Conservation (phyloP, 2,888 invertebrate species). For the Strigamia crassipes region DNA sequence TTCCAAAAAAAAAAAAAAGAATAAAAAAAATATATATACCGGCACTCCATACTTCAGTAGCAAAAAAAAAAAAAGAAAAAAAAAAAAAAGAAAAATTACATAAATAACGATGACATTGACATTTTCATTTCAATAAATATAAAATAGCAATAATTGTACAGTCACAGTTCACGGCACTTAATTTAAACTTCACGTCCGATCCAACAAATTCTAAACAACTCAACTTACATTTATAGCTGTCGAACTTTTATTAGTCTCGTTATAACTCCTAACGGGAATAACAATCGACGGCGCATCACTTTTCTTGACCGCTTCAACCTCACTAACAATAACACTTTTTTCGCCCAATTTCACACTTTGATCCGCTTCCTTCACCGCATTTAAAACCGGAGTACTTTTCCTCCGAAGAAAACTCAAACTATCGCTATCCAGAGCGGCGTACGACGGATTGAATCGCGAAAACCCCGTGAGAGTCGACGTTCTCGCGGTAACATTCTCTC, state of each 20-base stretch:
- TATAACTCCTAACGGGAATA: neutral
- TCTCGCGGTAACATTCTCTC: neutral
- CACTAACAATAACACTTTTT: neutral
- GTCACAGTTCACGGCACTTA: slow-evolving; percentile 22
- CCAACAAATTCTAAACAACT: neutral
- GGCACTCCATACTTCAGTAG: slow-evolving; percentile 12
- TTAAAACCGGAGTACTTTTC: neutral
- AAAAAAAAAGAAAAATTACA: too few relatives aligned
- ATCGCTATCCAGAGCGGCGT: slow-evolving; percentile 1
- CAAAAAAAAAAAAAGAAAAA: neutral
- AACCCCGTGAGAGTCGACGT: neutral
- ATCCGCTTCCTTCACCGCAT: slow-evolving; percentile 2
- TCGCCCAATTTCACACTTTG: neutral
- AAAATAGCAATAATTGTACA: neutral
- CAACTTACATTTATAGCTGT: neutral
- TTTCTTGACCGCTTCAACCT: neutral
- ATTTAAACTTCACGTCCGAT: neutral
- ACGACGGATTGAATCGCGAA: neutral
- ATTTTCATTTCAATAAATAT: neutral
- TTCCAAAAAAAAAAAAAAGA: neutral
- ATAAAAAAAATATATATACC: neutral
- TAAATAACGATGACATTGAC: neutral
- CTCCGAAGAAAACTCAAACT: neutral
- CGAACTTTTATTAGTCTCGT: neutral
- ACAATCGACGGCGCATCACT: neutral